Evolutionary conservation across 2,797 vertebrate species (phyloP), one percentile per base, ranked within the genome.

Genomic region (Liasis olivaceus): DNA sequence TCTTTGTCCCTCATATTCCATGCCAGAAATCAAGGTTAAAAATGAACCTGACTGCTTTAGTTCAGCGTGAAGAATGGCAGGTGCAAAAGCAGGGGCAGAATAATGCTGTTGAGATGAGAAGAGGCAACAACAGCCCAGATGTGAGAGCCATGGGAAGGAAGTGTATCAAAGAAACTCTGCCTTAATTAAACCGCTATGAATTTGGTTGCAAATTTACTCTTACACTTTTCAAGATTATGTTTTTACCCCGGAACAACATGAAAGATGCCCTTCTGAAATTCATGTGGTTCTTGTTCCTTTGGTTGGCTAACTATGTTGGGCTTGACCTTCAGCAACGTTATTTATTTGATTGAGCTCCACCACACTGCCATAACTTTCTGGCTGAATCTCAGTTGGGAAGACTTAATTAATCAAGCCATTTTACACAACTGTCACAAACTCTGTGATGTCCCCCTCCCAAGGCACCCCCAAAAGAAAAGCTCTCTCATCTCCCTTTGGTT

Each of bases 401-500:
- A 20, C 72, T 36, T 81, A 2, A 81, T 12, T 4, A 24, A 81
- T 81, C 36, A 36, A 47, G 77, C 11, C 9, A 1, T 81, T 81
- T 47, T 81, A 47, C 9, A 47, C 42, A 5, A 24, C 24, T 81
- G 47, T 47, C 20, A 72, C 6, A 47, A 47, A 81, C 1, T 5
- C 9, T 9, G 24, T 9, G 0, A 24, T 47, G 42, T 4, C 9
- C 42, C 31, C 36, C 36, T 12, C 36, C 60, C 0, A 22, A 64
- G 91, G 94, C 91, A 14, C 17, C 85, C 51, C 85, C 51, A 42
- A 31, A 62, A 87, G 8, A 7, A 8, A 72, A 42, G 9, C 1
- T 92, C 91, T 88, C 90, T 72, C 7, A 15, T 92, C 89, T 96
- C 85, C n/a, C 88, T 94, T 69, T 91, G 88, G 93, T 95, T 94